phyloP scores from a whole-genome alignment of 2,888 invertebrate species.

The Empis stercorea region DNA sequence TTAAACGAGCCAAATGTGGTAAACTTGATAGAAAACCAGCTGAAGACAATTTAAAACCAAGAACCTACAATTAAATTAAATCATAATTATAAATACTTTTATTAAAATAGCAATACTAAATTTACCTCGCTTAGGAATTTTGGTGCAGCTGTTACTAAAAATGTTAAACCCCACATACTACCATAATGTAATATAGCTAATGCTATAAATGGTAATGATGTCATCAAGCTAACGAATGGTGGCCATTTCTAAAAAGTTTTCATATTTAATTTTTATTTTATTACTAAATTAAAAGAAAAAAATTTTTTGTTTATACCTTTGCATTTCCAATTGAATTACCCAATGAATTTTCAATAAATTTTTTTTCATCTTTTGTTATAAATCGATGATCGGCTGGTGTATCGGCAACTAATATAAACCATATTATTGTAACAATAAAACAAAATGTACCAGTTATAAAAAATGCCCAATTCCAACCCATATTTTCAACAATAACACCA shows the following conservation, averaged over 20 bases:
- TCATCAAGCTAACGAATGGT: conserved; percentile 45
- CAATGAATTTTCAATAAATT: conserved; percentile 49
- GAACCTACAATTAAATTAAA: conserved; percentile 28
- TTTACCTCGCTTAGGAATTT: conserved; percentile 54
- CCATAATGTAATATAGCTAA: conserved; percentile 57
- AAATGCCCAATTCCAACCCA: conserved; percentile 56
- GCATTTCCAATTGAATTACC: conserved; percentile 38
- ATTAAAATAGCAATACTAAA: no score
- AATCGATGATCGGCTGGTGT: conserved; percentile 49
- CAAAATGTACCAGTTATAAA: conserved; percentile 47
- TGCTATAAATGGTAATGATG: conserved; percentile 56
- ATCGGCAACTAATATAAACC: conserved; percentile 51
- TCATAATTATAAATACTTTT: neutral
- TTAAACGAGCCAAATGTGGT: conserved; percentile 55
- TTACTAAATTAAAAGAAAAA: no score
- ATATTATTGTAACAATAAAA: conserved; percentile 42
- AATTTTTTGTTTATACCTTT: conserved; percentile 6
- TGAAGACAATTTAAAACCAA: conserved; percentile 56
- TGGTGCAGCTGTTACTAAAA: conserved; percentile 62
- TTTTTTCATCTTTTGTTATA: conserved; percentile 47
- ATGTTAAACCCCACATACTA: conserved; percentile 63
- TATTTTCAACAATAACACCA: conserved; percentile 46
- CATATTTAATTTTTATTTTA: no score
- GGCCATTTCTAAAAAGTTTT: conserved; percentile 55
- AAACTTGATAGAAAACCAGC: conserved; percentile 57